Conservation (phyloP, 2,797 vertebrate species). For the Buphagus erythrorhynchus region DNA sequence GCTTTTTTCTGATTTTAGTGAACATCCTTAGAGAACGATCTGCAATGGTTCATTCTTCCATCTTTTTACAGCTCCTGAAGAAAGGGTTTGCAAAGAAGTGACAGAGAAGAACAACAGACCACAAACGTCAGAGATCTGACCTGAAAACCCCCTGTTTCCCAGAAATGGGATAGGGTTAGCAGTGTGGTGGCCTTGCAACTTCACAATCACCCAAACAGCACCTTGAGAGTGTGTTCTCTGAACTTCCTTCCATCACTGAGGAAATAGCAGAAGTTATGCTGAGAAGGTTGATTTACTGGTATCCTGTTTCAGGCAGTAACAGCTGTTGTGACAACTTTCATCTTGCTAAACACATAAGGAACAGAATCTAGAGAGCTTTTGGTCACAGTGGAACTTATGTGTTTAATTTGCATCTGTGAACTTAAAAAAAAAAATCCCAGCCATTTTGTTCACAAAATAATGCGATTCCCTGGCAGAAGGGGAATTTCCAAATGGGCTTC, state of each 20-base stretch:
- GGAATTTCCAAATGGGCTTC: neutral
- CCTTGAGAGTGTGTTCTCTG: neutral
- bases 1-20: neutral
- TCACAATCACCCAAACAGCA: neutral
- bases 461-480: neutral
- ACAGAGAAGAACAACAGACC: neutral
- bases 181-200: neutral
- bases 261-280: neutral
- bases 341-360: neutral
- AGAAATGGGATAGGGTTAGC: neutral
- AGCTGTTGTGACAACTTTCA: neutral
- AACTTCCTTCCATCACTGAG: neutral
- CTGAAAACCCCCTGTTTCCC: neutral
- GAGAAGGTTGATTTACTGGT: neutral
- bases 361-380: neutral
- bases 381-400: neutral
- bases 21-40: neutral
- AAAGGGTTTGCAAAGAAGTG: neutral
- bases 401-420: neutral
- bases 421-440: neutral
- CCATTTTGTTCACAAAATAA: neutral
- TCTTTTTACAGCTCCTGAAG: neutral
- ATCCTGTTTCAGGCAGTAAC: neutral
- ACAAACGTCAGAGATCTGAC: neutral
- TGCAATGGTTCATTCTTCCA: neutral